Conservation (phyloP, 2,797 vertebrate genomes). For the Halcyon chelicuti region DNA sequence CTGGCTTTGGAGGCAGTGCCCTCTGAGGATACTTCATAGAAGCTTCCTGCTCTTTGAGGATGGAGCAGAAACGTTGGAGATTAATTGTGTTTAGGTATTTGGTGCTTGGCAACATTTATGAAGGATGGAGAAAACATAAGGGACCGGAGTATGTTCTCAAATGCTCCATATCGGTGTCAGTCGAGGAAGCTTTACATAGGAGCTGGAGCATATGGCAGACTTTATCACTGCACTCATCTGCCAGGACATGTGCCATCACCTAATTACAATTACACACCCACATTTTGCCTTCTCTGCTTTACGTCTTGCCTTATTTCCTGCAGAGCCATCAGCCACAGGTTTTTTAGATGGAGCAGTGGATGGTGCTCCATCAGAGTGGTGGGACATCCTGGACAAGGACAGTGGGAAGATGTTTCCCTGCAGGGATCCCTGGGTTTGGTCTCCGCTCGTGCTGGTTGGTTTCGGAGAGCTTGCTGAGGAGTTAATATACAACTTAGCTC, state of each 20-base stretch:
- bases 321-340: not conserved
- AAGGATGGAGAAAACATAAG: slow-evolving; percentile 40
- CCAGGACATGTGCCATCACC: slow-evolving; percentile 54
- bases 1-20: rapidly evolving
- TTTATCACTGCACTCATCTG: slow-evolving; percentile 65
- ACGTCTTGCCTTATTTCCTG: not conserved
- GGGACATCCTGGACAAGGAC: rapidly evolving
- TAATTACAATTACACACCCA: slow-evolving; percentile 57
- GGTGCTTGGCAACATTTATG: slow-evolving; percentile 26
- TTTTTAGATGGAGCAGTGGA: not conserved
- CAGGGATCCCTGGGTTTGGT: not conserved
- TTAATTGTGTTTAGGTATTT: slow-evolving; percentile 67
- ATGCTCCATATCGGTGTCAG: slow-evolving; percentile 7
- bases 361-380: not conserved
- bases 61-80: slow-evolving; percentile 9
- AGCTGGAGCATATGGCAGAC: slow-evolving; percentile 57
- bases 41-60: not conserved
- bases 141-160: slow-evolving; percentile 22
- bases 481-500: not conserved
- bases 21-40: not conserved
- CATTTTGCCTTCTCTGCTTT: slow-evolving; percentile 40
- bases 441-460: not conserved
- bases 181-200: slow-evolving; percentile 43
- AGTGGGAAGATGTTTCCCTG: not conserved
- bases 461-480: not conserved